These are phyloP conservation scores for Pandemis cinnamomeana DNA, from an alignment of 2,888 invertebrate genomes.

Conservation along the genomic window DNA sequence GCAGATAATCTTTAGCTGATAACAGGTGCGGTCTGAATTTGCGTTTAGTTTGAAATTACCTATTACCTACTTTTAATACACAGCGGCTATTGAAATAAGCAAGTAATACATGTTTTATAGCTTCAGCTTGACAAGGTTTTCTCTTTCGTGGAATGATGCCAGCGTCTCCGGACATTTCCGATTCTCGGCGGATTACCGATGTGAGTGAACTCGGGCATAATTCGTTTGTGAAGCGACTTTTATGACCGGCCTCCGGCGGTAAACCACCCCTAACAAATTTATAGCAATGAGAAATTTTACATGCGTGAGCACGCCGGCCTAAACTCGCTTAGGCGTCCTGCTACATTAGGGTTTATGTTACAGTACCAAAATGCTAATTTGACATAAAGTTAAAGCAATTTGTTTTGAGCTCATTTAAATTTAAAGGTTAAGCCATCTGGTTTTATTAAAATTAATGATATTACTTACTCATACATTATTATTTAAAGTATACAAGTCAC, in stretches of 20 bases:
- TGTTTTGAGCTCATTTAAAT: constrained; percentile 7
- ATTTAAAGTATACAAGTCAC: constrained; percentile 4
- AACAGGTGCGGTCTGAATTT: too few relatives aligned
- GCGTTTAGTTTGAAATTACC: too few relatives aligned
- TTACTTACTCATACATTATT: not conserved
- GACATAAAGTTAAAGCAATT: constrained; percentile 9
- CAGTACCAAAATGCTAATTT: constrained; percentile 22
- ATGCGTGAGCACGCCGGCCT: constrained; percentile 37
- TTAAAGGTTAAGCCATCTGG: not conserved
- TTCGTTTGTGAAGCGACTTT: constrained; percentile 40
- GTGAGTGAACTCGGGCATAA: constrained; percentile 30
- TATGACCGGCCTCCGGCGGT: constrained; percentile 37
- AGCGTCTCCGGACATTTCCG: constrained; percentile 6
- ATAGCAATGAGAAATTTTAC: constrained; percentile 40
- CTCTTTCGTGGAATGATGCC: constrained; percentile 1
- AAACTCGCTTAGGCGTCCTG: constrained; percentile 22
- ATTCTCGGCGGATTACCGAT: constrained; percentile 24
- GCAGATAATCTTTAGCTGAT: too few relatives aligned
- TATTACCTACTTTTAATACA: not conserved
- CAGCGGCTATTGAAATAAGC: not conserved
- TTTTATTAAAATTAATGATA: constrained; percentile 13
- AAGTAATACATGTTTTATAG: not conserved
- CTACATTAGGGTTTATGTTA: constrained; percentile 34
- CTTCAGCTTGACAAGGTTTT: not conserved
- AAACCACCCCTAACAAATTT: constrained; percentile 40